Percentiles rank a stretch among this genome's conserved stretches.
Evolutionary conservation across 2,113 vertebrate species (phyloP).

Genomic region (Phalacrocorax pelagicus): DNA sequence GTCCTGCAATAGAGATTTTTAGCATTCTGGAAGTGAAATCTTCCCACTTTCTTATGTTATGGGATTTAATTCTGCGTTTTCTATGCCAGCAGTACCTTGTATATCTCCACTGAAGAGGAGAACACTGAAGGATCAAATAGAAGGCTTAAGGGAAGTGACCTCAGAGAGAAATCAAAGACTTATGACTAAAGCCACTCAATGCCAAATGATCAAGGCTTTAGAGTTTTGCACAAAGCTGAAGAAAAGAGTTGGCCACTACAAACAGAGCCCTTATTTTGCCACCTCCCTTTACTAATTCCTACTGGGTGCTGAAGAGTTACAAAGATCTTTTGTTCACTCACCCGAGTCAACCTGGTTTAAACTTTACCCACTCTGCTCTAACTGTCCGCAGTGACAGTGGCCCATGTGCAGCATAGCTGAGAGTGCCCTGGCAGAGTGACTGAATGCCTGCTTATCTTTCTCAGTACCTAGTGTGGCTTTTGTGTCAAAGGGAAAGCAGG

Average conservation of each 20-base stretch:
- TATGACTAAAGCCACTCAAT: background rate
- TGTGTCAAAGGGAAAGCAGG: slow-evolving; percentile 53
- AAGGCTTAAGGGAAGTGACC: slow-evolving; percentile 16
- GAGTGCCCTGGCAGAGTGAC: background rate
- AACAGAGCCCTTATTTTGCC: background rate
- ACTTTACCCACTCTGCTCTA: background rate
- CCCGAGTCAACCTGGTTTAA: background rate
- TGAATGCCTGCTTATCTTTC: slow-evolving; percentile 33
- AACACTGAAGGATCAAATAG: background rate
- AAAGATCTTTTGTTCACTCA: background rate
- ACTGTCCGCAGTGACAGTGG: background rate
- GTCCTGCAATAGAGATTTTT: background rate
- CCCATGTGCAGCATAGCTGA: background rate
- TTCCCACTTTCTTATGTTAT: background rate
- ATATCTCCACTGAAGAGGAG: background rate
- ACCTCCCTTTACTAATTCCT: background rate
- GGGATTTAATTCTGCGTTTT: background rate
- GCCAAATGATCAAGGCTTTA: slow-evolving; percentile 24
- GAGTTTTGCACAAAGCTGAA: background rate
- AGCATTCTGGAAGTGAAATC: background rate
- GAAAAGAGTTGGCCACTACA: background rate
- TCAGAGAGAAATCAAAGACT: slow-evolving; percentile 37
- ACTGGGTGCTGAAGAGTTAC: background rate
- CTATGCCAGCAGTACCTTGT: background rate
- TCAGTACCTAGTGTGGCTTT: slow-evolving; percentile 23